phyloP scores from a whole-genome alignment of 2,888 invertebrate species.

The Lasioglossum zephyrum region DNA sequence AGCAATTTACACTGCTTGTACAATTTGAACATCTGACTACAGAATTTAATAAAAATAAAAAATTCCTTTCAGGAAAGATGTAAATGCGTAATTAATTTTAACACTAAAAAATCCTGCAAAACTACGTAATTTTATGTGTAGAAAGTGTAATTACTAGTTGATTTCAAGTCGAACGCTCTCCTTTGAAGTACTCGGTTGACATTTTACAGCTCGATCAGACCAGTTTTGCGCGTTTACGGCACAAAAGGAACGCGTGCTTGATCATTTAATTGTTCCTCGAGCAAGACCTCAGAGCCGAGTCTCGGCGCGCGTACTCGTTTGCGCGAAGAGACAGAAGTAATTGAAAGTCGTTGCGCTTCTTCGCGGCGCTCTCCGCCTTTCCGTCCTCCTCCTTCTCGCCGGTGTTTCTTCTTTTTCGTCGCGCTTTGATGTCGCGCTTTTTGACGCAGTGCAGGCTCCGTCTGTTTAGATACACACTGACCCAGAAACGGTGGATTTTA shows the following conservation, averaged over 20 bases:
- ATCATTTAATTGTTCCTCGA: constrained; percentile 39
- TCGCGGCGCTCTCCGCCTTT: background rate
- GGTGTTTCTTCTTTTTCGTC: constrained; percentile 28
- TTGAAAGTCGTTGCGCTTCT: constrained; percentile 26
- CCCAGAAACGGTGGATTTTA: constrained; percentile 62
- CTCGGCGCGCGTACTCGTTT: background rate
- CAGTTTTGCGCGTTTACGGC: background rate
- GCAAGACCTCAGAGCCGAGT: background rate
- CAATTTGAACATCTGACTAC: too few species aligned
- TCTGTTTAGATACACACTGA: constrained; percentile 65
- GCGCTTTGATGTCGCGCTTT: constrained; percentile 41
- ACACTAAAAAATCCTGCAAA: background rate
- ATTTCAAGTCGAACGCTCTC: background rate
- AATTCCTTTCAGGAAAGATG: background rate
- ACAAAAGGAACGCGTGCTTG: background rate
- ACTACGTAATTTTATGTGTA: background rate
- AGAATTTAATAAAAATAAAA: too few species aligned
- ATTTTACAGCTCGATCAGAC: background rate
- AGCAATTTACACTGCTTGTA: background rate
- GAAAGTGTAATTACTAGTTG: background rate
- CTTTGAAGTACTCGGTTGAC: background rate
- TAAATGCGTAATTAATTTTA: background rate
- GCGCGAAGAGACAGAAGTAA: constrained; percentile 34
- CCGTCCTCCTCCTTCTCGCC: background rate
- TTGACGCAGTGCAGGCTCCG: constrained; percentile 55